These are phyloP conservation scores for Mythimna vitellina DNA, from an alignment of 2,888 invertebrate species.

Conservation along the genomic window DNA sequence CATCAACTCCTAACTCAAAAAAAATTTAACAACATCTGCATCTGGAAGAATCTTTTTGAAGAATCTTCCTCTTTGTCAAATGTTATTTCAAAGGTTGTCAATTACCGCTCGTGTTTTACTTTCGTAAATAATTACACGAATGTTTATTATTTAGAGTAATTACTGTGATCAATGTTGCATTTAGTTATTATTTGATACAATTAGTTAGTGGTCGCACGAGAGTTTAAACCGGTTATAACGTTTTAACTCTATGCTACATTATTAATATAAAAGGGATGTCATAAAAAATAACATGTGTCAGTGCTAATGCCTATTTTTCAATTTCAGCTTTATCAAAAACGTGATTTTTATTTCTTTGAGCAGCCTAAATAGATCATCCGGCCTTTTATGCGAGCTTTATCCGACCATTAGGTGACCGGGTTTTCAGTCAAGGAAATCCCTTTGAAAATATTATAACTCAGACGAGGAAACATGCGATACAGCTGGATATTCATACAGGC, in stretches of 20 bases:
- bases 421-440: constrained; percentile 55
- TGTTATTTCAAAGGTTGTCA: neutral
- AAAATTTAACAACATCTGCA: neutral
- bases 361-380: constrained; percentile 55
- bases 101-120: constrained; percentile 7
- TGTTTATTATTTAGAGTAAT: constrained; percentile 8
- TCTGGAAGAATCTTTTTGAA: constrained; percentile 1
- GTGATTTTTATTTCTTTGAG: constrained; percentile 55
- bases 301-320: constrained; percentile 36
- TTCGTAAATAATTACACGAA: constrained; percentile 10
- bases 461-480: constrained; percentile 38
- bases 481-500: constrained; percentile 42
- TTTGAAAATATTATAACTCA: constrained; percentile 61
- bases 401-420: constrained; percentile 59
- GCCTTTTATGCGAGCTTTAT: constrained; percentile 57
- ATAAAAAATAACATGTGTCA: constrained; percentile 25
- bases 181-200: constrained; percentile 1
- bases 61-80: neutral
- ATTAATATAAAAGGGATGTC: neutral
- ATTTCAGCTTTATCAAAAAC: constrained; percentile 34
- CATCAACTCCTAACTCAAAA: no score
- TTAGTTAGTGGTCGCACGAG: neutral
- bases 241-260: neutral
- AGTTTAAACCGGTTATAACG: neutral
- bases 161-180: constrained; percentile 9